These are phyloP conservation scores for Drosophila heteroneura DNA, from an alignment of 2,888 invertebrate genomes.

Conservation along the genomic window DNA sequence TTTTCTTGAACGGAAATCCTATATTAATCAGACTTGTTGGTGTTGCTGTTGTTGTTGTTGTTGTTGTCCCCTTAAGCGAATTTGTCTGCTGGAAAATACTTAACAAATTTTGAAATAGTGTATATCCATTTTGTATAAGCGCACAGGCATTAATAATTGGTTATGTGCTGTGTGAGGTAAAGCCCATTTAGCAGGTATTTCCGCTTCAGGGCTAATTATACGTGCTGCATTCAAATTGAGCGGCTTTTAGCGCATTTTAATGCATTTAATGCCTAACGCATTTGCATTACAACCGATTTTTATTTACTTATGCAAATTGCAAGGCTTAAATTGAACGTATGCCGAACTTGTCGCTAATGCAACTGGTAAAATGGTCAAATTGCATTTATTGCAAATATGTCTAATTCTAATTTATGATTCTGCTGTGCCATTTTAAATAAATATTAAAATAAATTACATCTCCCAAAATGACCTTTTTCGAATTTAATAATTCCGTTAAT, in stretches of 20 bases:
- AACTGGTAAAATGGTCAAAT: conserved; percentile 42
- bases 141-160: conserved; percentile 20
- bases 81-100: conserved; percentile 50
- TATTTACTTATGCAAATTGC: conserved; percentile 25
- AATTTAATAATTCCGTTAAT: conserved; percentile 13
- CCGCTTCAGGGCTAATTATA: conserved; percentile 38
- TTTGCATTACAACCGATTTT: conserved; percentile 36
- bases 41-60: neutral
- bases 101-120: conserved; percentile 57
- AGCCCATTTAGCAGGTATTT: conserved; percentile 30
- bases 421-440: conserved; percentile 11
- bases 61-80: conserved; percentile 28
- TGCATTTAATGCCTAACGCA: conserved; percentile 36
- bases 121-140: conserved; percentile 47
- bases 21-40: conserved; percentile 50
- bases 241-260: conserved; percentile 24
- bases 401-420: conserved; percentile 25
- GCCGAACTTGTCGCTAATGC: conserved; percentile 40
- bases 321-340: conserved; percentile 49
- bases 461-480: neutral
- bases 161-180: neutral
- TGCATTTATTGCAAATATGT: conserved; percentile 30
- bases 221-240: neutral
- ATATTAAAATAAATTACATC: conserved; percentile 11
- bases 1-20: conserved; percentile 46